These are phyloP conservation scores for Drosophila rubida DNA, from an alignment of 2,888 invertebrate genomes.

Conservation along the genomic window DNA sequence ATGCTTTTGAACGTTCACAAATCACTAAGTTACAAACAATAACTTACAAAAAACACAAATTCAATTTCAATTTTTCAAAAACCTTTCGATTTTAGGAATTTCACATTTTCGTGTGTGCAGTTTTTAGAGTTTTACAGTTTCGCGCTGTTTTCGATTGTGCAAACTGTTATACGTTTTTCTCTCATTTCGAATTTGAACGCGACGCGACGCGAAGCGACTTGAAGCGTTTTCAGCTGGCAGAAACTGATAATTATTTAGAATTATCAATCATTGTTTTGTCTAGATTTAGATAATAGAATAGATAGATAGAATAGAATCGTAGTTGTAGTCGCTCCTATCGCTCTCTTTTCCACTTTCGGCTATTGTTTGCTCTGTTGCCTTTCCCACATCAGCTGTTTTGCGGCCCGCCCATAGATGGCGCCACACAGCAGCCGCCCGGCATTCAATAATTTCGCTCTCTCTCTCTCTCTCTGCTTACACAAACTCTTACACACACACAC, in stretches of 20 bases:
- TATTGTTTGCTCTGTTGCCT: neutral
- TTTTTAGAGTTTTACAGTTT: too few species aligned
- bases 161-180: conserved; percentile 3
- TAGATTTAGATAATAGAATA: conserved; percentile 28
- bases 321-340: conserved; percentile 1
- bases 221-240: neutral
- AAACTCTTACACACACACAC: conserved; percentile 3
- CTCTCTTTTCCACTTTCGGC: neutral
- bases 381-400: conserved; percentile 34
- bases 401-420: conserved; percentile 44
- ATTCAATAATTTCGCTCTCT: conserved; percentile 5
- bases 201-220: neutral
- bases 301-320: conserved; percentile 13
- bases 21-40: too few species aligned
- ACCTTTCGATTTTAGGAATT: too few species aligned
- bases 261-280: conserved; percentile 34
- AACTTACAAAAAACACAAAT: too few species aligned
- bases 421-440: conserved; percentile 60
- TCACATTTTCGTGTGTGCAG: neutral
- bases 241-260: conserved; percentile 33
- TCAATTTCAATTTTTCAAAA: too few species aligned
- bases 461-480: conserved; percentile 2
- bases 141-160: too few species aligned
- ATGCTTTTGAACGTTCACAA: too few species aligned
- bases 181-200: conserved; percentile 9